These are phyloP conservation scores for Parapsyche elsis DNA, from an alignment of 1,140 invertebrate genomes.

Conservation along the genomic window DNA sequence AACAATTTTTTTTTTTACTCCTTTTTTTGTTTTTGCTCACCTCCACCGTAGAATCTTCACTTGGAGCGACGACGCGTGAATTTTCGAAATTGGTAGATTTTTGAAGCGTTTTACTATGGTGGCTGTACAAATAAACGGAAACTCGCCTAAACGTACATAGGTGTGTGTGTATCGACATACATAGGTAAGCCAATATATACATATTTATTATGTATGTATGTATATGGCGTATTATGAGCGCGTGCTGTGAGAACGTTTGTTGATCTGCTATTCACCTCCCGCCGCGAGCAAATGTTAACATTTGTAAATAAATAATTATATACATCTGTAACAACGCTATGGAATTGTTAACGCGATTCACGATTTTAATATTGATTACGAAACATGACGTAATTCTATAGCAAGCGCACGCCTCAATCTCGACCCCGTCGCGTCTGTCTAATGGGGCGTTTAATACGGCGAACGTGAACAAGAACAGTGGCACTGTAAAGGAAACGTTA, in stretches of 20 bases:
- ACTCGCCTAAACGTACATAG: background rate
- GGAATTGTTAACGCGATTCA: constrained; percentile 8
- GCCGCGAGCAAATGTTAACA: constrained; percentile 31
- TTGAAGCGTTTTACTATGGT: background rate
- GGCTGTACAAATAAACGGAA: no score
- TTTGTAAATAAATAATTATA: constrained; percentile 38
- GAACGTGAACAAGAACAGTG: no score
- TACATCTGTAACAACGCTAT: constrained; percentile 7
- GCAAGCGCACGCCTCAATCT: no score
- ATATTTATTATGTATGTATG: background rate
- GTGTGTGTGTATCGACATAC: background rate
- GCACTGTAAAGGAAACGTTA: no score
- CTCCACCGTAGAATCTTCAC: background rate
- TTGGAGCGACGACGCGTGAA: no score
- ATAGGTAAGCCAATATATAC: background rate
- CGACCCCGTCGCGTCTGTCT: no score
- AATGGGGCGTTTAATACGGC: no score
- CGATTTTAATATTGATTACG: constrained; percentile 1
- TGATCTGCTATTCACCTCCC: constrained; percentile 22
- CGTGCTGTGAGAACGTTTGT: constrained; percentile 25
- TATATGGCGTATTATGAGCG: constrained; percentile 6
- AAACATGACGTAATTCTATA: constrained; percentile 4
- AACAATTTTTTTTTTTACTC: background rate
- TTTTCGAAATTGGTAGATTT: background rate
- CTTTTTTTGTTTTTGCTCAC: background rate